phyloP scores from a whole-genome alignment of 2,113 vertebrate species.

The Cairina moschata region DNA sequence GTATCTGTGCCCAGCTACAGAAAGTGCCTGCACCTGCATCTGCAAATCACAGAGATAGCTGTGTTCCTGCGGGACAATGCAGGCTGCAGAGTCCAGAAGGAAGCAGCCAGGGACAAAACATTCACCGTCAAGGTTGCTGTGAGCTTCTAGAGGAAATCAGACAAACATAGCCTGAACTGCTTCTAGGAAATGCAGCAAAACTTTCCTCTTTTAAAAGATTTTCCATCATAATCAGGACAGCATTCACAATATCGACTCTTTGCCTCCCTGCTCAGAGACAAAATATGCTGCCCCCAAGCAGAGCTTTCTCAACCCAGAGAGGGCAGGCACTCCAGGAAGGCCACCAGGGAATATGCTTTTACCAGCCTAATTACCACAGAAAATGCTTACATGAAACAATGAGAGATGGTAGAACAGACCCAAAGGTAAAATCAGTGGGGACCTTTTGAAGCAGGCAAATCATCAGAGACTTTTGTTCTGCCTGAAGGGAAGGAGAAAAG shows the following conservation, averaged over 20 bases:
- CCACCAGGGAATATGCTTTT: slow-evolving; percentile 32
- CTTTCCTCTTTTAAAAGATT: neutral
- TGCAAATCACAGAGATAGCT: neutral
- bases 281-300: slow-evolving; percentile 17
- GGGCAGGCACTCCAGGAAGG: neutral
- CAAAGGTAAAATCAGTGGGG: slow-evolving; percentile 54
- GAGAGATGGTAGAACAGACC: slow-evolving; percentile 5
- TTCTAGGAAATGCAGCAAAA: slow-evolving; percentile 35
- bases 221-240: neutral
- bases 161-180: neutral
- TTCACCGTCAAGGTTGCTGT: neutral
- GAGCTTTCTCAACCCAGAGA: slow-evolving; percentile 19
- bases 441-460: slow-evolving; percentile 36
- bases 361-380: slow-evolving; percentile 43
- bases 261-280: neutral
- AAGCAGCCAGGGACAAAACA: slow-evolving; percentile 12
- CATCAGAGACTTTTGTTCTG: slow-evolving; percentile 19
- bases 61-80: neutral
- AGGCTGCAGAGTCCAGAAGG: neutral
- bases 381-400: slow-evolving; percentile 34
- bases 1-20: neutral
- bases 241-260: neutral
- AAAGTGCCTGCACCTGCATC: slow-evolving; percentile 1
- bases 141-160: slow-evolving; percentile 24
- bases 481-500: slow-evolving; percentile 42